Conservation (phyloP, 2,888 invertebrate species). For the Hofmannophila pseudospretella region DNA sequence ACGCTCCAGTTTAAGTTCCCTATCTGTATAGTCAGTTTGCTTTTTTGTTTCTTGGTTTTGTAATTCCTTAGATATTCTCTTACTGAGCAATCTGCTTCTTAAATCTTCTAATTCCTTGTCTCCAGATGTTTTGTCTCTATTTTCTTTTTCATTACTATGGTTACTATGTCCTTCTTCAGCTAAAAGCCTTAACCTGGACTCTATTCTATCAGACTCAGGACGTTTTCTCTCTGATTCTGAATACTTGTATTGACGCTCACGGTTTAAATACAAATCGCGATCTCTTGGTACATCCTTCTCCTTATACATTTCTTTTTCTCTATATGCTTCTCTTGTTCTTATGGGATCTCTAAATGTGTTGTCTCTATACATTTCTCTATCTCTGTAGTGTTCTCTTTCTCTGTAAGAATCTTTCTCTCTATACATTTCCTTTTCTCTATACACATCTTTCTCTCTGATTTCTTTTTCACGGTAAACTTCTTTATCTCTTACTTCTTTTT, state of each 20-base stretch:
- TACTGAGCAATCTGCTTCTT: conserved; percentile 83
- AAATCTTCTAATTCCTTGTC: conserved; percentile 85
- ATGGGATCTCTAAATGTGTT: conserved; percentile 39
- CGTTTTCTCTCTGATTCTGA: conserved; percentile 55
- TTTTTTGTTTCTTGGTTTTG: conserved; percentile 60
- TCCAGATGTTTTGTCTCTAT: conserved; percentile 66
- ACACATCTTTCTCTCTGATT: conserved; percentile 33
- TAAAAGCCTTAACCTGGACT: conserved; percentile 54
- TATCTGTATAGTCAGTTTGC: conserved; percentile 66
- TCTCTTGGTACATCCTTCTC: conserved; percentile 56
- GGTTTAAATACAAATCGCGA: conserved; percentile 44
- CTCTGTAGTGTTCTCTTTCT: conserved; percentile 58
- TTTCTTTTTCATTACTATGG: conserved; percentile 69
- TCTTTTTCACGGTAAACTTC: conserved; percentile 27
- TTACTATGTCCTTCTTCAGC: conserved; percentile 57
- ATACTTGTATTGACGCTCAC: conserved; percentile 62
- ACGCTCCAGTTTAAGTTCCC: conserved; percentile 54
- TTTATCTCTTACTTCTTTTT: conserved; percentile 21
- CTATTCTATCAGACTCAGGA: conserved; percentile 55
- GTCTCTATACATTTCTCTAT: conserved; percentile 66
- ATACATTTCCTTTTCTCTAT: conserved; percentile 47
- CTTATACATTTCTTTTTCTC: conserved; percentile 50
- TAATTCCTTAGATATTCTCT: conserved; percentile 82
- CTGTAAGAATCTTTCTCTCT: conserved; percentile 57
- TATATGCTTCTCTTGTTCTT: conserved; percentile 46